A percentile compares a stretch with the other conserved stretches of the same genome.
Evolutionary conservation across 2,797 vertebrate species (phyloP).

Genomic region (Microctenopoma steveboyesi): DNA sequence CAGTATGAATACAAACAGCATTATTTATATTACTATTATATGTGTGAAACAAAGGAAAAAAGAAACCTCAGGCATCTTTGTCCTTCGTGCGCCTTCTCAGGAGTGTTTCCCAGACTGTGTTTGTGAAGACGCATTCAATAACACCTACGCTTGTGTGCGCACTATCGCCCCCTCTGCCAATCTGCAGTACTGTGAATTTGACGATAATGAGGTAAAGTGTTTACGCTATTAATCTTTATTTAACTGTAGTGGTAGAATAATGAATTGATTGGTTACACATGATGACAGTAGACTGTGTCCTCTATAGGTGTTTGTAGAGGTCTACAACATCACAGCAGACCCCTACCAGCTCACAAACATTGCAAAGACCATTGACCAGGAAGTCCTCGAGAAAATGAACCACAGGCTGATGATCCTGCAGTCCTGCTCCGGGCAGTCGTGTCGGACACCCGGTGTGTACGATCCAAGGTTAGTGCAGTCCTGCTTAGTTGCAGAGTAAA

Average conservation of each 20-base stretch:
- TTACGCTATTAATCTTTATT: not conserved
- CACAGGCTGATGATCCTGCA: conserved; percentile 98
- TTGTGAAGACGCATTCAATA: conserved; percentile 96
- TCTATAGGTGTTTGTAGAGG: conserved; percentile 93
- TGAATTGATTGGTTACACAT: too few species aligned
- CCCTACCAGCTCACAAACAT: conserved; percentile 95
- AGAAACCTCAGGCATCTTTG: not conserved
- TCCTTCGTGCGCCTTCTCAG: conserved; percentile 63
- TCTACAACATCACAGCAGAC: conserved; percentile 95
- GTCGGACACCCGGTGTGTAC: conserved; percentile 91
- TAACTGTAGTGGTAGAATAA: not conserved
- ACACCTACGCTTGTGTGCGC: conserved; percentile 96
- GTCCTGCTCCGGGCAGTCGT: conserved; percentile 91
- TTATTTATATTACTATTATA: accelerated
- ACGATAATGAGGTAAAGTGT: conserved; percentile 75
- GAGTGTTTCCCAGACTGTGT: conserved; percentile 98
- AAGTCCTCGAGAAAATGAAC: conserved; percentile 98
- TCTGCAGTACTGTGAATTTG: conserved; percentile 97
- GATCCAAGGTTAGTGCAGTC: conserved; percentile 82
- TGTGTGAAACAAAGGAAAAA: not conserved
- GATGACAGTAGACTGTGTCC: not conserved
- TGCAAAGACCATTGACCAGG: conserved; percentile 93
- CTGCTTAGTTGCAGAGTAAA: too few species aligned
- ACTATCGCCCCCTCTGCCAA: conserved; percentile 85
- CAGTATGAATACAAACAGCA: conserved; percentile 62